Evolutionary conservation across 2,888 invertebrate species (phyloP).

Genomic region (Drosophila percnosoma): DNA sequence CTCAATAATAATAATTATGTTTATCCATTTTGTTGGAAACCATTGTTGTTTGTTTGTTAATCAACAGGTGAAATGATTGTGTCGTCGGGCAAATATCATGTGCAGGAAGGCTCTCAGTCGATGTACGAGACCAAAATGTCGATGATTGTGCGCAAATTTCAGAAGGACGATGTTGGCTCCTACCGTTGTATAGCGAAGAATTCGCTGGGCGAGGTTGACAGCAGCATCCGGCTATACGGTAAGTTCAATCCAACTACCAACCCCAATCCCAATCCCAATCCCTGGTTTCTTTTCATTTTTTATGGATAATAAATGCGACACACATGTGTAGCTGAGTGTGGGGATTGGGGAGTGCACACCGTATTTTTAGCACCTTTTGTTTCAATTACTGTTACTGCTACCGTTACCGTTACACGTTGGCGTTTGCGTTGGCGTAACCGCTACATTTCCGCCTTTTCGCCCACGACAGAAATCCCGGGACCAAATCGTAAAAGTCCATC

Average conservation of each 20-base stretch:
- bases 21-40: not conserved
- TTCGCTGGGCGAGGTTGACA: constrained; percentile 94
- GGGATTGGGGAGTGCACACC: not conserved
- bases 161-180: constrained; percentile 91
- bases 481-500: constrained; percentile 87
- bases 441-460: constrained; percentile 51
- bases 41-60: constrained; percentile 8
- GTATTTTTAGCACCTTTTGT: constrained; percentile 62
- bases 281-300: constrained; percentile 12
- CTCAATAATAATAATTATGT: not conserved
- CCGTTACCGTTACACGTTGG: constrained; percentile 33
- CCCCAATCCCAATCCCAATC: not conserved
- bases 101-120: constrained; percentile 89
- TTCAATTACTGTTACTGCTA: constrained; percentile 69
- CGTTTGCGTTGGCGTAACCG: constrained; percentile 24
- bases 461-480: constrained; percentile 90
- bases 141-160: constrained; percentile 90
- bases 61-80: constrained; percentile 92
- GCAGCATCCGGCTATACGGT: constrained; percentile 95
- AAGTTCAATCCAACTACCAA: constrained; percentile 73
- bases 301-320: constrained; percentile 54
- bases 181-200: constrained; percentile 95
- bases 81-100: constrained; percentile 91
- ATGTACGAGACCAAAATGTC: constrained; percentile 93
- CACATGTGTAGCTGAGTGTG: constrained; percentile 7